Percentiles rank a stretch among this genome's conserved stretches.
These are phyloP conservation scores for Euplagia quadripunctaria DNA, from an alignment of 2,888 invertebrate genomes.

Conservation along the genomic window DNA sequence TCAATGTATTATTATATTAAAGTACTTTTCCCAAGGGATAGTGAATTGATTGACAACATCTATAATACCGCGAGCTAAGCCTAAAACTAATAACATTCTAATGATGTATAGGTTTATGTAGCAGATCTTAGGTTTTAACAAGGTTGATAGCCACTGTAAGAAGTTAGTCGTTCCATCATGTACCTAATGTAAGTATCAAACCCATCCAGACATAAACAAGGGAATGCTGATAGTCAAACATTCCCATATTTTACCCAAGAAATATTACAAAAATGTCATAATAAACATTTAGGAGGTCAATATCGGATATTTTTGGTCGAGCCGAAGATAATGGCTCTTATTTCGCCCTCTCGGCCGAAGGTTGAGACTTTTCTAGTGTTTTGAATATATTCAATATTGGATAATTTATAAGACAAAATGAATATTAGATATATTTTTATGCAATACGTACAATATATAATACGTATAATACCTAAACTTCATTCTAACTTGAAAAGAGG, in stretches of 20 bases:
- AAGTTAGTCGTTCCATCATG: not conserved
- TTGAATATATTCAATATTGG: constrained; percentile 41
- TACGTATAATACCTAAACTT: not conserved
- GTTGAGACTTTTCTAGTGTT: constrained; percentile 27
- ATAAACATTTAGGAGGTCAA: constrained; percentile 36
- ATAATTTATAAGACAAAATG: not conserved
- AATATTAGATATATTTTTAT: not conserved
- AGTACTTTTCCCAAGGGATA: no score
- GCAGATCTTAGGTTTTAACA: no score
- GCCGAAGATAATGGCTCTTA: constrained; percentile 33
- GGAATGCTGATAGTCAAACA: not conserved
- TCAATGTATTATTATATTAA: no score
- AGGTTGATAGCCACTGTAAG: no score
- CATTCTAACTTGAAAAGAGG: not conserved
- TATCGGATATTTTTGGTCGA: constrained; percentile 36
- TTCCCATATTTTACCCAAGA: constrained; percentile 10
- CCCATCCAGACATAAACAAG: no score
- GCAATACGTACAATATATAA: not conserved
- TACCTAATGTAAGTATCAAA: no score
- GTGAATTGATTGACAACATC: no score
- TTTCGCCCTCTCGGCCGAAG: constrained; percentile 26
- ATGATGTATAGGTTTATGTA: no score
- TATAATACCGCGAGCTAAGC: no score
- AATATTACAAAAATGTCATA: constrained; percentile 43
- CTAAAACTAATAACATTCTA: no score